phyloP scores from a whole-genome alignment of 2,888 invertebrate genomes.

The Machimus atricapillus region DNA sequence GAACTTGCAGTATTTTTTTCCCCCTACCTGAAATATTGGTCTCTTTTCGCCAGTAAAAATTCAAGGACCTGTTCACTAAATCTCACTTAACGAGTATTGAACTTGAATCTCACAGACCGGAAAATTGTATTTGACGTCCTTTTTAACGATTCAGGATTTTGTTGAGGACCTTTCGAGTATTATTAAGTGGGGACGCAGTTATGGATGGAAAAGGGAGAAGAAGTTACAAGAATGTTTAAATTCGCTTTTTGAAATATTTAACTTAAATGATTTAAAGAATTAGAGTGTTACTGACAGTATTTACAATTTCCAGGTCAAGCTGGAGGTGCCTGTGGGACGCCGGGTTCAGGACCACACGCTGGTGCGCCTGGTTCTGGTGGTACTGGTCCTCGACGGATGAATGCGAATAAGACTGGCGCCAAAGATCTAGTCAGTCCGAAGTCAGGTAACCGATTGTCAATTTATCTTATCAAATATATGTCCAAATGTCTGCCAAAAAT shows the following conservation, averaged over 20 bases:
- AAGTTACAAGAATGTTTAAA: neutral
- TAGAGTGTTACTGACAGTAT: neutral
- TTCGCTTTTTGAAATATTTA: neutral
- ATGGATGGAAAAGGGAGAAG: neutral
- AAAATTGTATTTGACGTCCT: neutral
- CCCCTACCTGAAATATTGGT: neutral
- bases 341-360: constrained; percentile 61
- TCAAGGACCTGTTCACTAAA: neutral
- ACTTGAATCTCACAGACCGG: neutral
- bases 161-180: neutral
- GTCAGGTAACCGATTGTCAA: constrained; percentile 56
- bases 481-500: neutral
- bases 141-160: neutral
- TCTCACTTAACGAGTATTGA: neutral
- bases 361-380: constrained; percentile 62
- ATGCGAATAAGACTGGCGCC: constrained; percentile 58
- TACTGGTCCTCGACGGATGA: constrained; percentile 61
- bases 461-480: neutral
- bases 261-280: neutral
- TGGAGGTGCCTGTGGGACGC: constrained; percentile 60
- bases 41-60: neutral
- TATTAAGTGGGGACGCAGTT: neutral
- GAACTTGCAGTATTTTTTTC: neutral
- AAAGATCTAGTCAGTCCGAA: constrained; percentile 63
- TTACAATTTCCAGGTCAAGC: constrained; percentile 55